Evolutionary conservation across 2,113 vertebrate species (phyloP).

Genomic region (Pteropus alecto): DNA sequence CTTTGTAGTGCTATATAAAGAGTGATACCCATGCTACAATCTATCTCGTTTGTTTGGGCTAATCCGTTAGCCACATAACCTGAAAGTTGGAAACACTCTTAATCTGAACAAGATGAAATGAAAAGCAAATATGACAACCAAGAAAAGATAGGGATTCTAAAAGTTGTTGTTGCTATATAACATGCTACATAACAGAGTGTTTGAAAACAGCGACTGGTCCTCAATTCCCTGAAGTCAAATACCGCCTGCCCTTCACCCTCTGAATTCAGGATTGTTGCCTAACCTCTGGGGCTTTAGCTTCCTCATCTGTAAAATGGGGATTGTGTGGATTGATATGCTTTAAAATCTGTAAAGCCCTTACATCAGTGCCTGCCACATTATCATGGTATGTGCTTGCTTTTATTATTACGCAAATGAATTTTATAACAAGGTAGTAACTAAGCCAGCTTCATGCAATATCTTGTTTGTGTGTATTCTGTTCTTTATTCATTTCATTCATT

Average conservation of each 20-base stretch:
- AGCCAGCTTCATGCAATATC: not conserved
- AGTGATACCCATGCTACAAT: not conserved
- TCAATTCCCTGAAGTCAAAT: accelerated
- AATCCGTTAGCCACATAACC: not conserved
- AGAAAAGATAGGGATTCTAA: not conserved
- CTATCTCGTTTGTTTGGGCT: not conserved
- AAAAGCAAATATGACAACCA: too few species aligned
- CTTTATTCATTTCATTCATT: not conserved
- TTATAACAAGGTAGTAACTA: not conserved
- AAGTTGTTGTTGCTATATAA: too few species aligned
- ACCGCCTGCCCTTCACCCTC: accelerated
- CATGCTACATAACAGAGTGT: too few species aligned
- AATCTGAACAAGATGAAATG: not conserved
- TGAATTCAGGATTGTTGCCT: not conserved
- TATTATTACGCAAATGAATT: not conserved
- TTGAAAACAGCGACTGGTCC: accelerated
- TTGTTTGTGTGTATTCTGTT: not conserved
- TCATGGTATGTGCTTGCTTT: not conserved
- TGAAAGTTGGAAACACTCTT: not conserved
- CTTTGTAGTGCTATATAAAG: not conserved
- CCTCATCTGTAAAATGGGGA: not conserved
- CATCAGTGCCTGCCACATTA: accelerated
- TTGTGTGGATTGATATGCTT: not conserved
- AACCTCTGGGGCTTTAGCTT: not conserved
- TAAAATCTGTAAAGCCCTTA: not conserved